Base-by-base conservation (phyloP, 92 coral and sea anemone species). In the Bergia sp. region DNA sequence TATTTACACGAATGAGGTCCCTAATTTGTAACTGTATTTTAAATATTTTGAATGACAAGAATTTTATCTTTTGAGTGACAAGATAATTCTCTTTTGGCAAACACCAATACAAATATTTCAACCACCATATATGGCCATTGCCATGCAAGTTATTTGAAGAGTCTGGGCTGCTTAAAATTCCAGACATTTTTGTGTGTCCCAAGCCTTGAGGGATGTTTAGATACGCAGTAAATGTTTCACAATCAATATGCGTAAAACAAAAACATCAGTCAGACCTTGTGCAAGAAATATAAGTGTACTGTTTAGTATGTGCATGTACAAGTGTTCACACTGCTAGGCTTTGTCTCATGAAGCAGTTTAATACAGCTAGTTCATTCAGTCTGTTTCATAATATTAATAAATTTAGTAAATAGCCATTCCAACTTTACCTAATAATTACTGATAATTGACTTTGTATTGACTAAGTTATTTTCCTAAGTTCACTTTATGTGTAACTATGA, bases 91-190 rank as follows among this genome's bases (percentile, higher is more conserved):
- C 7, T 69, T 41, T 71, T 20, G 40, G 13, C 29, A 39, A 55
- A n/a, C 86, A 64, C 29, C 76, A 72, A 71, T 47, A 84, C 45
- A 69, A 84, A 84, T 75, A 71, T 47, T 84, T 37, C 79, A 69
- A 71, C 65, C 18, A 29, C 87, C 87, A 43, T 29, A 69, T 84
- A 37, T 67, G 87, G 87, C 1, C 66, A 67, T 69, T 47, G 87
- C 50, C 67, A 84, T 84, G 87, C 9, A 29, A 45, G 77, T 9
- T 84, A 84, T 84, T 84, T 84, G 57, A 71, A 71, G 67, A 67
- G 78, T 29, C 65, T 69, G 1, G 41, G 87, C 78, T 42, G 87
- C 55, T 69, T 47, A 6, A 69, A 15, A 49, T 84, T 69, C 87
- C 79, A 12, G 87, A 71, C 87, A 71, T 84, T 84, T 50, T 64